Evolutionary conservation across 2,888 invertebrate species (phyloP).

Genomic region (Chromoteleia sp.): DNA sequence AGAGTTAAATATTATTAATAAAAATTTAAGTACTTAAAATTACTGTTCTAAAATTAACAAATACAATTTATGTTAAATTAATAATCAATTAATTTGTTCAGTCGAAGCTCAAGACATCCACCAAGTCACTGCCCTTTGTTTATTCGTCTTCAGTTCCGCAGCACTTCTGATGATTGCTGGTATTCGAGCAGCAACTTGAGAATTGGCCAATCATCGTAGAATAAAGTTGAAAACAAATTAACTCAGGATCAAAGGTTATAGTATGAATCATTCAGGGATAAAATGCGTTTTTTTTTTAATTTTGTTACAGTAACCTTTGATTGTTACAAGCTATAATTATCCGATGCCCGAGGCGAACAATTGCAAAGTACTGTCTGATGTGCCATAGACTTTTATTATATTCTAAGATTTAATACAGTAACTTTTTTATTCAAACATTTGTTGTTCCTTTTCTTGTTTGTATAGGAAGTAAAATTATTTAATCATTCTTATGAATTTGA

Average conservation of each 20-base stretch:
- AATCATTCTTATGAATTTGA: no score
- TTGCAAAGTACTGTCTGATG: slow-evolving; percentile 57
- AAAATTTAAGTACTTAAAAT: no score
- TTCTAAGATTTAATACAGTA: background rate
- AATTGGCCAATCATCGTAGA: slow-evolving; percentile 35
- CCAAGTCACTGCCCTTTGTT: slow-evolving; percentile 77
- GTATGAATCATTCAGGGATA: background rate
- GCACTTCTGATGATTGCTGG: slow-evolving; percentile 79
- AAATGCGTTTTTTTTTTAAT: background rate
- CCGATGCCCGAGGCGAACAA: slow-evolving; percentile 38
- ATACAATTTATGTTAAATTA: background rate
- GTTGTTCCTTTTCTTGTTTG: background rate
- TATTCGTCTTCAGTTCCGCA: slow-evolving; percentile 79
- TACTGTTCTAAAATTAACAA: no score
- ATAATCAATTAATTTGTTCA: slow-evolving; percentile 58
- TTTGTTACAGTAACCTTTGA: slow-evolving; percentile 29
- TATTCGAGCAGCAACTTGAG: slow-evolving; percentile 73
- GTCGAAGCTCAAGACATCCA: slow-evolving; percentile 77
- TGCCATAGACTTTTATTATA: slow-evolving; percentile 65
- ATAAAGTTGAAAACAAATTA: slow-evolving; percentile 68
- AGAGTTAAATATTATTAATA: no score
- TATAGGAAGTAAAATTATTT: no score
- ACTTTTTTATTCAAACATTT: background rate
- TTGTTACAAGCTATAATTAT: slow-evolving; percentile 55
- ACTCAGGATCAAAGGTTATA: slow-evolving; percentile 50